Percentiles rank a stretch among this genome's conserved stretches.
phyloP scores from a whole-genome alignment of 2,888 invertebrate species.

The Sycophila texana region DNA sequence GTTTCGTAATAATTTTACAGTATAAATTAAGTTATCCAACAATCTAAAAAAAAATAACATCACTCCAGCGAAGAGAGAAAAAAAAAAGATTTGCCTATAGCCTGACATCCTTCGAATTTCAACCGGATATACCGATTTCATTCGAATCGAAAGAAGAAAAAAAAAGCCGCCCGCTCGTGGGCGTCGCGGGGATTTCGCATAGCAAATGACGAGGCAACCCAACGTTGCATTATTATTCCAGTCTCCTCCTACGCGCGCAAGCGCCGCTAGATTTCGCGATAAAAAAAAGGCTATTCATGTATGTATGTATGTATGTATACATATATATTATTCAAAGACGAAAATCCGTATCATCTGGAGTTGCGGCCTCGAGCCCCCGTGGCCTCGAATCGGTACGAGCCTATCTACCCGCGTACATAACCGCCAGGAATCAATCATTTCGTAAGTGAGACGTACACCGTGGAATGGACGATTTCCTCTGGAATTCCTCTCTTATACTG shows the following conservation, averaged over 20 bases:
- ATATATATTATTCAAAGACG: constrained; percentile 9
- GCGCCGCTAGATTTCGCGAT: constrained; percentile 4
- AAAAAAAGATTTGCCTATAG: constrained; percentile 25
- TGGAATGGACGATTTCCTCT: constrained; percentile 8
- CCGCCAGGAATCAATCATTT: constrained; percentile 23
- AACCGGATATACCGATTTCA: constrained; percentile 15
- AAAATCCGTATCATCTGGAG: constrained; percentile 25
- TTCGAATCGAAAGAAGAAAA: neutral
- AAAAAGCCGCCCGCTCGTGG: constrained; percentile 11
- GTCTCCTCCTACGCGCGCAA: constrained; percentile 16
- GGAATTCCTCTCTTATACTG: constrained; percentile 2
- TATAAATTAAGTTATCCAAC: neutral
- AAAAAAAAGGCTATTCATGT: neutral
- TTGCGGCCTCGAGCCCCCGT: neutral
- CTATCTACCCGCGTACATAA: neutral
- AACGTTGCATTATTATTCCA: constrained; percentile 5
- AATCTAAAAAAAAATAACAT: neutral
- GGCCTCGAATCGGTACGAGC: constrained; percentile 30
- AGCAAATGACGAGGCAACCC: constrained; percentile 21
- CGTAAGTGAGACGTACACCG: neutral
- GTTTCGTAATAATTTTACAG: no score
- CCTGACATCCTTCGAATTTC: constrained; percentile 27
- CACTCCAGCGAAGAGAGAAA: neutral
- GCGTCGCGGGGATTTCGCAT: constrained; percentile 23
- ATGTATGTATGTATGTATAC: neutral